Conservation (phyloP, 1,140 invertebrate species). For the Luehdorfia chinensis region DNA sequence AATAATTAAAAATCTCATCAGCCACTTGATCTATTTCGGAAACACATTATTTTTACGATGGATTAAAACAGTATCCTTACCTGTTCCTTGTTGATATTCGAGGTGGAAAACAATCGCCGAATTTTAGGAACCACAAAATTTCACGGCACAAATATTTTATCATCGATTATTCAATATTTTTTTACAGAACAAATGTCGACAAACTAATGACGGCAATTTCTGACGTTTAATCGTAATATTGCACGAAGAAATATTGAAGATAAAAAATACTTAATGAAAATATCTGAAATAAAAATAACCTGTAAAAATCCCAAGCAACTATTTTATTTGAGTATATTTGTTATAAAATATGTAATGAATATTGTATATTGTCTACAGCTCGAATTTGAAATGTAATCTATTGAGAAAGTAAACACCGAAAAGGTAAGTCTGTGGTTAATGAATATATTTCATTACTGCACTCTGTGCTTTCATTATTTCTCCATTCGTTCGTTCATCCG, state of each 20-base stretch:
- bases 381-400: too few species aligned
- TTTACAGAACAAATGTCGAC: constrained; percentile 25
- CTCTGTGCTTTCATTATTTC: not conserved
- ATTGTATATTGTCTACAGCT: not conserved
- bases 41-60: constrained; percentile 20
- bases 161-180: constrained; percentile 42
- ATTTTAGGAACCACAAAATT: constrained; percentile 14
- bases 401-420: too few species aligned
- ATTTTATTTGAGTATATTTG: not conserved
- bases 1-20: constrained; percentile 33
- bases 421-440: too few species aligned
- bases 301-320: not conserved
- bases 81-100: not conserved
- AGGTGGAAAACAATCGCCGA: not conserved
- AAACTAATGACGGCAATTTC: constrained; percentile 22
- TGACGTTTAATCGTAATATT: constrained; percentile 20
- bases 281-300: not conserved
- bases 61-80: constrained; percentile 16
- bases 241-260: too few species aligned
- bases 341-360: not conserved
- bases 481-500: constrained; percentile 6
- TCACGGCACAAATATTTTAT: constrained; percentile 28
- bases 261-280: not conserved
- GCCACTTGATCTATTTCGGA: constrained; percentile 50
- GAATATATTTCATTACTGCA: too few species aligned